Evolutionary conservation across 2,888 invertebrate genomes (phyloP), one percentile per base, ranked within the genome.

Genomic region (Platerodrilus igneus): DNA sequence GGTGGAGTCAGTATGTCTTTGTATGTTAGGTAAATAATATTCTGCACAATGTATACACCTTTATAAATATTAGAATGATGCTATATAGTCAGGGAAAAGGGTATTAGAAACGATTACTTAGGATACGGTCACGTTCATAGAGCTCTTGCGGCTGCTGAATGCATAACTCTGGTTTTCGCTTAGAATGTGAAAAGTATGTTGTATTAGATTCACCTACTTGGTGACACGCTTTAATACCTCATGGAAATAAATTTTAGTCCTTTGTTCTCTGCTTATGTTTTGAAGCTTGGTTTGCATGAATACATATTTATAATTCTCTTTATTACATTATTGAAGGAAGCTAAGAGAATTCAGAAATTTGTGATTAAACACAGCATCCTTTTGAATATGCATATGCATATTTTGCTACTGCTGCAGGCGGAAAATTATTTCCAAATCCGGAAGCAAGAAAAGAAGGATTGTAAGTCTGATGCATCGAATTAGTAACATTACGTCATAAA

Each of bases 21-120:
- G 68, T 68, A 74, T 73, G 77, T 73, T 77, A 78, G 75, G 78
- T 78, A 78, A 79, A 79, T 79, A 78, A 78, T 79, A 78, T 78
- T 78, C 75, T 76, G 76, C 75, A 77, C 78, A 79, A 76, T 77
- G 77, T 79, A 78, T 74, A 78, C 78, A 78, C 75, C 76, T 67
- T 65, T 67, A 58, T 52, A 48, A 46, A 47, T 46, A 41, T 55
- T 51, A 60, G 63, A 64, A 50, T 62, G 63, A 58, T 58, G 74
- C 70, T 65, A 58, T 66, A 64, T 34, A 35, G 62, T 59, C 62
- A 66, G 68, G 63, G 63, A 59, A 58, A 38, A 45, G 62, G 62
- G 64, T 66, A 63, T 59, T 64, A 61, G 37, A 27, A 31, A 17
- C 37, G 37, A 34, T 42, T 39, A 16, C 47, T 32, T 37, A 35